These are phyloP conservation scores for Actinopyga echinites DNA, from an alignment of 53 echinoderm and acorn worm genomes.

Conservation along the genomic window DNA sequence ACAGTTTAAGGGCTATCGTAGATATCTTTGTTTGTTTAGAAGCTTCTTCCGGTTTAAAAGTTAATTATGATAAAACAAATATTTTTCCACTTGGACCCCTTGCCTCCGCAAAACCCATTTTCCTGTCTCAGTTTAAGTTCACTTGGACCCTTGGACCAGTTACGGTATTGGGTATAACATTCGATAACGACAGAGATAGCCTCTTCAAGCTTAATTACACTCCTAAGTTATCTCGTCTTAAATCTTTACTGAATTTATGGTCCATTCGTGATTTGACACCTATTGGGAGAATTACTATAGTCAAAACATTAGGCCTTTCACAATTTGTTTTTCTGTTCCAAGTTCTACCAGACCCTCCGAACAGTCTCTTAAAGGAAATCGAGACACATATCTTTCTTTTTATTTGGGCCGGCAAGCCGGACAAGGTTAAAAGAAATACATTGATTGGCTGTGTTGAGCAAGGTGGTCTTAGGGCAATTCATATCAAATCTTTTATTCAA, in stretches of 20 bases:
- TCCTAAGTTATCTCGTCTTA: background rate
- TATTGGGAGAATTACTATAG: slow-evolving; percentile 5
- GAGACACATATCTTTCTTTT: background rate
- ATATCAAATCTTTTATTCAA: slow-evolving; percentile 2
- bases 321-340: background rate
- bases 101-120: too few species aligned
- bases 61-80: too few species aligned
- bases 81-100: too few species aligned
- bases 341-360: background rate
- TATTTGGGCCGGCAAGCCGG: background rate
- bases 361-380: background rate
- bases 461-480: background rate
- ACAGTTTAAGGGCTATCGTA: too few species aligned
- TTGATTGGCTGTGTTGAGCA: slow-evolving; percentile 3
- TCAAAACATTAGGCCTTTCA: background rate
- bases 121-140: background rate
- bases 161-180: too few species aligned
- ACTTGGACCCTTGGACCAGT: slow-evolving; percentile 12
- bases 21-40: too few species aligned
- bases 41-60: too few species aligned
- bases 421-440: background rate
- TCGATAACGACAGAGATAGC: background rate
- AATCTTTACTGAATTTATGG: background rate
- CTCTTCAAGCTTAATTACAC: slow-evolving; percentile 3
- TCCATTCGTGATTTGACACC: background rate